These are phyloP conservation scores for Ciconia stormi DNA, from an alignment of 2,113 vertebrate species.

Conservation along the genomic window DNA sequence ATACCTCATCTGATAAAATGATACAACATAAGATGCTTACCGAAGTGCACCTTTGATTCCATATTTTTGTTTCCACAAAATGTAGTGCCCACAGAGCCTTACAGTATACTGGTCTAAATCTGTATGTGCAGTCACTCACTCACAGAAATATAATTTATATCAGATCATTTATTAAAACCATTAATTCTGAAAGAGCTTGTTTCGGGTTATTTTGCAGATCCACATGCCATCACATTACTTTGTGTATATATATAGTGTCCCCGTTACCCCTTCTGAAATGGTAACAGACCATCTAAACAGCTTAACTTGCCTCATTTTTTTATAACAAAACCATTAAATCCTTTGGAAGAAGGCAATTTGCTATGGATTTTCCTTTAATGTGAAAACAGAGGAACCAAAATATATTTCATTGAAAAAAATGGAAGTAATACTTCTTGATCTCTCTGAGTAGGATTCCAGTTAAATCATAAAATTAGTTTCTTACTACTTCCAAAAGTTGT, in stretches of 20 bases:
- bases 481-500: not conserved
- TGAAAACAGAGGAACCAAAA: not conserved
- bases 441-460: not conserved
- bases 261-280: not conserved
- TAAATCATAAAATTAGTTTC: not conserved
- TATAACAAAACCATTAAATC: not conserved
- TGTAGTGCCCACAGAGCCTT: not conserved
- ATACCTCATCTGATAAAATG: constrained; percentile 1
- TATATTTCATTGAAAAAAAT: not conserved
- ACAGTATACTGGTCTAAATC: not conserved
- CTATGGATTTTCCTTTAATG: not conserved
- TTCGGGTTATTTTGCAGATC: not conserved
- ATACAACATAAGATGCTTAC: not conserved
- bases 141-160: constrained; percentile 8
- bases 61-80: constrained; percentile 42
- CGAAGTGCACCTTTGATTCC: not conserved
- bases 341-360: not conserved
- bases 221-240: not conserved
- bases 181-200: not conserved
- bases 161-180: not conserved
- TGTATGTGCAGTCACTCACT: not conserved
- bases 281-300: not conserved
- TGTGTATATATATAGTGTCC: not conserved
- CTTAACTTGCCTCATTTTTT: not conserved
- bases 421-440: not conserved